phyloP scores from a whole-genome alignment of 2,888 invertebrate genomes.

The Leistus spinibarbis region DNA sequence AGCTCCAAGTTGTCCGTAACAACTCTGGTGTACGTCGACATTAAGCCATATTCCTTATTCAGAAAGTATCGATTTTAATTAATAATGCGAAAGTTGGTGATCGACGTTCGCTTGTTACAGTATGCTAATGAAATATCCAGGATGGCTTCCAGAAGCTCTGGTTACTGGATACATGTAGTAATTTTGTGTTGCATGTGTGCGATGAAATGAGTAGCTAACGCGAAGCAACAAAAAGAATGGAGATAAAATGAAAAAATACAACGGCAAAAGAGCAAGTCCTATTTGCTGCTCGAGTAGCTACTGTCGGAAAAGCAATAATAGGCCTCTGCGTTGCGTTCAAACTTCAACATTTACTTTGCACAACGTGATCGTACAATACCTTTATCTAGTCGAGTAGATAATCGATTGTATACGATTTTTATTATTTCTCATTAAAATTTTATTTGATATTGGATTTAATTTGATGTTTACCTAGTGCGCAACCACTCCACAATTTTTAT shows the following conservation, averaged over 20 bases:
- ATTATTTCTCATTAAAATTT: neutral
- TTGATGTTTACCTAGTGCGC: neutral
- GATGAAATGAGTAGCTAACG: neutral
- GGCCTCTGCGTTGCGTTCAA: constrained; percentile 9
- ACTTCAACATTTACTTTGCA: constrained; percentile 30
- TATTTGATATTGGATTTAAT: neutral
- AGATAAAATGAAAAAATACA: neutral
- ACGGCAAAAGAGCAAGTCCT: constrained; percentile 15
- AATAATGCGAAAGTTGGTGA: constrained; percentile 12
- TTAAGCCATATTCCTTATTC: constrained; percentile 20
- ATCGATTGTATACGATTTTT: neutral
- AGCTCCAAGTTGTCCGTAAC: neutral
- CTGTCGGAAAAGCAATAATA: constrained; percentile 29
- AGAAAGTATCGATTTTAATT: constrained; percentile 34
- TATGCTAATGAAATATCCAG: constrained; percentile 2
- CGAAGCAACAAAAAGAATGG: neutral
- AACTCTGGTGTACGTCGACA: neutral
- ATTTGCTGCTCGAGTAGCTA: constrained; percentile 31
- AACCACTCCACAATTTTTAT: neutral
- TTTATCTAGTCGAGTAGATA: constrained; percentile 25
- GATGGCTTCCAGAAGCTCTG: neutral
- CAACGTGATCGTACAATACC: constrained; percentile 31
- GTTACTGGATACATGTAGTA: neutral
- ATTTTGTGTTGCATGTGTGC: neutral
- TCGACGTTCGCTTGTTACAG: neutral